Percentiles rank a stretch among this genome's conserved stretches.
These are phyloP conservation scores for Ptilodon capucinus DNA, from an alignment of 2,888 invertebrate genomes.

Conservation along the genomic window DNA sequence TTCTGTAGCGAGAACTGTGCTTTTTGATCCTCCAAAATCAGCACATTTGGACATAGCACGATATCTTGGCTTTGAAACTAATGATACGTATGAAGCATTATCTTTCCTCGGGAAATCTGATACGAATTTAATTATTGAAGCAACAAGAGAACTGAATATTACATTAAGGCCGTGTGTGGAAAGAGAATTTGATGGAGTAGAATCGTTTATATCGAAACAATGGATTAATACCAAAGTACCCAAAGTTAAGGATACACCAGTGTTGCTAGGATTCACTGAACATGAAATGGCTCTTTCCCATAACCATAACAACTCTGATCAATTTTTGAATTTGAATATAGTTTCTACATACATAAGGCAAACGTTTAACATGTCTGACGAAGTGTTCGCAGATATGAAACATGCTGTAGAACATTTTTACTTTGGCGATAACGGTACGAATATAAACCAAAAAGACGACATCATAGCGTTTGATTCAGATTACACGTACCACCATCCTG, in stretches of 20 bases:
- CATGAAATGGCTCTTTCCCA: conserved; percentile 21
- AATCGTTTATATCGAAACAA: conserved; percentile 34
- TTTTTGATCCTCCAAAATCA: conserved; percentile 31
- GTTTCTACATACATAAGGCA: neutral
- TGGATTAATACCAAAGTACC: conserved; percentile 27
- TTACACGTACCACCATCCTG: neutral
- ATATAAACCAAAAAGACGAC: neutral
- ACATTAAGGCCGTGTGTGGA: conserved; percentile 40
- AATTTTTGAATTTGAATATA: neutral
- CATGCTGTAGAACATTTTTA: neutral
- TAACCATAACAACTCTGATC: neutral
- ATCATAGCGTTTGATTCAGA: neutral
- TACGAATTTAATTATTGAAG: conserved; percentile 32
- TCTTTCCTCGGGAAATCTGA: conserved; percentile 32
- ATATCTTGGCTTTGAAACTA: conserved; percentile 33
- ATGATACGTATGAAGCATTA: conserved; percentile 37
- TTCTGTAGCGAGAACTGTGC: conserved; percentile 16
- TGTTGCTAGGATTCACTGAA: conserved; percentile 40
- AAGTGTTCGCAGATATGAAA: neutral
- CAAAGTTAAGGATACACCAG: conserved; percentile 30
- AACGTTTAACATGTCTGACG: neutral
- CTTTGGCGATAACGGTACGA: neutral
- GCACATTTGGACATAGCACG: conserved; percentile 13
- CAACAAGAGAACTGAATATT: conserved; percentile 17
- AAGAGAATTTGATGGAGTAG: conserved; percentile 36